These are phyloP conservation scores for Bolinopsis microptera DNA, from an alignment of 37 sponge, comb jelly and placozoan species.

Conservation along the genomic window DNA sequence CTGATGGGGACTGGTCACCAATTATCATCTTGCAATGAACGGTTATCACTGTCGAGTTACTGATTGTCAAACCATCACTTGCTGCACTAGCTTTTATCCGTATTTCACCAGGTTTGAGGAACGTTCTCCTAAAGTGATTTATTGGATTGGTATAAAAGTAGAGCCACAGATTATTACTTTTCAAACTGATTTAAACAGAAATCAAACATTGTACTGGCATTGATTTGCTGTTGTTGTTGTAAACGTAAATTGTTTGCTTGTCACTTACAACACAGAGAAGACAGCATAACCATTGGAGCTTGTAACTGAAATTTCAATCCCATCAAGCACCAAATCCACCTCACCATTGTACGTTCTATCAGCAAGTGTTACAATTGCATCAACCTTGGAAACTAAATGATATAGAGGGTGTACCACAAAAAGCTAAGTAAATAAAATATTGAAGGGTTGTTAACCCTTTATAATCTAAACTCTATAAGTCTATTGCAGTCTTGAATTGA, in stretches of 20 bases:
- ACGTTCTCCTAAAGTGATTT: neutral
- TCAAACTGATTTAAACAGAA: too few relatives aligned
- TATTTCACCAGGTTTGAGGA: constrained; percentile 17
- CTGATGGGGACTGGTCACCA: neutral
- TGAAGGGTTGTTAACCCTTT: too few relatives aligned
- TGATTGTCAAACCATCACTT: constrained; percentile 22
- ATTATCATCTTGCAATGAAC: constrained; percentile 11
- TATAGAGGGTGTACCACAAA: neutral
- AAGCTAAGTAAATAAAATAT: neutral
- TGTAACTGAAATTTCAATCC: neutral
- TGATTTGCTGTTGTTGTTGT: too few relatives aligned
- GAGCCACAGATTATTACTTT: too few relatives aligned
- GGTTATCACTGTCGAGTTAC: neutral
- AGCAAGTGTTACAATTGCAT: neutral
- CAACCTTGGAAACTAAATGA: neutral
- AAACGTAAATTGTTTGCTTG: too few relatives aligned
- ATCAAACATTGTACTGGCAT: too few relatives aligned
- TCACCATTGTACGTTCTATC: neutral
- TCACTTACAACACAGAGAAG: neutral
- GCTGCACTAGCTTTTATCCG: neutral
- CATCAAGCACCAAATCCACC: neutral
- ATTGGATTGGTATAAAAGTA: neutral
- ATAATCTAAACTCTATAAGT: too few relatives aligned
- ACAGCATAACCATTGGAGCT: neutral
- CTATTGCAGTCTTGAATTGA: too few relatives aligned